Evolutionary conservation across 2,113 vertebrate species (phyloP), one percentile per base, ranked within the genome.

Genomic region (Megalops atlanticus): DNA sequence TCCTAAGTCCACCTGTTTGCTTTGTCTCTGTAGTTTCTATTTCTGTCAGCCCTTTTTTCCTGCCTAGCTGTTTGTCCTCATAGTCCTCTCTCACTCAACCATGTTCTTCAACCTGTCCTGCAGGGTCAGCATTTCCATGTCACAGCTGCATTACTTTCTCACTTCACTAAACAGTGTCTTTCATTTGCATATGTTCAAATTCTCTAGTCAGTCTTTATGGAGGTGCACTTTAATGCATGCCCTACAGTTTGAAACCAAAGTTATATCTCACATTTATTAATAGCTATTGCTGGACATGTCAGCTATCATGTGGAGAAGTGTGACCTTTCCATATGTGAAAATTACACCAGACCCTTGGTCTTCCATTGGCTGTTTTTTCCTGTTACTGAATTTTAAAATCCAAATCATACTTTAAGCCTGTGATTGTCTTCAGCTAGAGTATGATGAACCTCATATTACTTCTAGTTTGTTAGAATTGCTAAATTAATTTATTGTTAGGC

Each of bases 261-360:
- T 40, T 80, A 49, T 76, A 75, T 83, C 82, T 70, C 68, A 69
- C 35, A 71, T 73, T 12, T 86, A 86, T 83, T 83, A 84, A 80
- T 84, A 81, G 83, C 78, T 45, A 69, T 74, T 80, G 72, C 81
- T 70, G 36, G 80, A 89, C 72, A 83, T 77, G 74, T 76, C 74
- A 70, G 74, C 81, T 76, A 80, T 87, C 79, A 84, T 69, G 75
- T 69, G 69, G 15, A 31, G 68, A 49, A 70, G 78, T 47, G 76
- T 89, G 87, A 87, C 86, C 84, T 87, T 89, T 89, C 77, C 35
- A 85, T 75, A 86, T 89, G 87, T 86, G 86, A 87, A 85, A 88
- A 85, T 86, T 86, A 84, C 79, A 83, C 78, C 52, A 78, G 72
- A 11, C 33, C 58, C 77, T 76, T 68, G 68, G 35, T 64, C 80